A percentile compares a stretch with the other conserved stretches of the same genome.
Conservation (phyloP, 2,888 invertebrate genomes). For the Synergus itoensis region DNA sequence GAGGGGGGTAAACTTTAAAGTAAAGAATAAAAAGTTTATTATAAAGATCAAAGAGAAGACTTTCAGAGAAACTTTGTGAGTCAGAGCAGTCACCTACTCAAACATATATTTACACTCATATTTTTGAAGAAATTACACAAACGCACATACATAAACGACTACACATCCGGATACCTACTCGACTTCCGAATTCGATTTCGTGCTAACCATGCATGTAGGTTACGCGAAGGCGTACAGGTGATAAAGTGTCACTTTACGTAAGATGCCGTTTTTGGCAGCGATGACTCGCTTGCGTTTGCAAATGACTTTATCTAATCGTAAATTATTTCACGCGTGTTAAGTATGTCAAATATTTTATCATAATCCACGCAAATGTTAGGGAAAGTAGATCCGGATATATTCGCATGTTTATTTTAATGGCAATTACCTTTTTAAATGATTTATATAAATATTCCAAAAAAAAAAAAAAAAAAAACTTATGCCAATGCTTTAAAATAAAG, state of each 20-base stretch:
- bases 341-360: constrained; percentile 23
- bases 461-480: background rate
- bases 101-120: background rate
- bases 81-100: constrained; percentile 47
- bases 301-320: constrained; percentile 42
- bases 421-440: background rate
- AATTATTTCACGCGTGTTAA: constrained; percentile 7
- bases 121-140: background rate
- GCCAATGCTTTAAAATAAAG: background rate
- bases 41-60: constrained; percentile 38
- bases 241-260: constrained; percentile 46
- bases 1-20: background rate
- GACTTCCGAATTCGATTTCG: constrained; percentile 61
- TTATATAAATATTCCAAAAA: background rate
- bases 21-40: background rate
- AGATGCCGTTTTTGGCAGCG: constrained; percentile 59
- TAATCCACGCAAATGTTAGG: constrained; percentile 21
- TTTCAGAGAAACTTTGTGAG: constrained; percentile 47
- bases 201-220: constrained; percentile 52
- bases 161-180: constrained; percentile 48
- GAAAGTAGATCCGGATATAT: constrained; percentile 15
- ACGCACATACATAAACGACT: background rate
- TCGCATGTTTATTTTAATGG: background rate
- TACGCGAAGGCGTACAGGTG: constrained; percentile 53
- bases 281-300: constrained; percentile 44